Conservation (phyloP, 2,797 vertebrate genomes). For the Naso thynnoides region DNA sequence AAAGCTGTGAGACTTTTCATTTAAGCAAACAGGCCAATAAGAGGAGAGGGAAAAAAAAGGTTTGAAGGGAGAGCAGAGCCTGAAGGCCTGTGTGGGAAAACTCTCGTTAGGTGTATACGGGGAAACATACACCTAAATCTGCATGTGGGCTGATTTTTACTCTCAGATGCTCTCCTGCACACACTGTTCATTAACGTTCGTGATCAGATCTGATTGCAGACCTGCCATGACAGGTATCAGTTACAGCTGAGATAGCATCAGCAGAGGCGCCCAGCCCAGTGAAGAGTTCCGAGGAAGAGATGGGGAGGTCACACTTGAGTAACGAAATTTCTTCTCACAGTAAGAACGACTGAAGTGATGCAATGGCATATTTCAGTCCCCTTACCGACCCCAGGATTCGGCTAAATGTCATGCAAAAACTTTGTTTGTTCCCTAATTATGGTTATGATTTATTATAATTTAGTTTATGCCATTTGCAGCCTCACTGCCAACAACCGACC, state of each 20-base stretch:
- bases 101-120: constrained; percentile 20
- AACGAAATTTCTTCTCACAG: constrained; percentile 23
- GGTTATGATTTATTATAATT: not conserved
- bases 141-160: constrained; percentile 44
- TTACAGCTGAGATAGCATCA: constrained; percentile 79
- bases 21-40: constrained; percentile 22
- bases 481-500: not conserved
- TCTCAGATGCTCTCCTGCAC: constrained; percentile 44
- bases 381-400: not conserved
- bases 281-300: constrained; percentile 21
- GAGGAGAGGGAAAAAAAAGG: not conserved
- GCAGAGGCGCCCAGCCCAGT: constrained; percentile 72
- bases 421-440: not conserved
- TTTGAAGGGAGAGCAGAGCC: constrained; percentile 2
- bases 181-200: constrained; percentile 47
- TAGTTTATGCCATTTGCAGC: not conserved
- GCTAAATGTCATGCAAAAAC: not conserved
- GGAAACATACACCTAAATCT: constrained; percentile 15
- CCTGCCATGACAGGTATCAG: constrained; percentile 66
- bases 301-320: constrained; percentile 34
- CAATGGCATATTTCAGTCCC: not conserved
- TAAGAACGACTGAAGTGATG: not conserved
- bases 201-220: constrained; percentile 57
- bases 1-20: constrained; percentile 13
- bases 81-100: constrained; percentile 33